Base-by-base conservation (phyloP, 1,140 invertebrate species). In the Vanessa atalanta region DNA sequence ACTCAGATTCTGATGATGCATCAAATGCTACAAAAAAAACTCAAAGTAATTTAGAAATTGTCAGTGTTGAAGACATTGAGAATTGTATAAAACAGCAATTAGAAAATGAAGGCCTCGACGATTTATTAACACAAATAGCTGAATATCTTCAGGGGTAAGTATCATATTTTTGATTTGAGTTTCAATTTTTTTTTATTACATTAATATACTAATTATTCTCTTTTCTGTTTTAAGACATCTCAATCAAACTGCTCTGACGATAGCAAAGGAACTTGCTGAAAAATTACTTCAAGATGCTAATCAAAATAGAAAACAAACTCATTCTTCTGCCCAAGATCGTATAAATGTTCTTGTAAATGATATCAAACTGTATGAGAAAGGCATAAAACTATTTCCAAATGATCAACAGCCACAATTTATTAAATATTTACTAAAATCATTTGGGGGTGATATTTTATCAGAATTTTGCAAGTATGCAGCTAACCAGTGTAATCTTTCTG, bases 351-450 rank as follows among this genome's bases (percentile, higher is more conserved):
- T 98, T 13, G 93, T 96, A 16, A 94, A 94, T 63, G 97, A 98
- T 85, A 95, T 98, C 47, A 94, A 95, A 76, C 91, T 98, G 20
- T 98, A 97, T 93, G 96, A 98, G 70, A 98, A 98, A 90, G 97
- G 97, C 7, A 92, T 98, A 0, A 98, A 97, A 87, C 88, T 94
- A 70, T 93, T 95, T 15, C 86, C 93, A 31, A 74, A 80, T 74
- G 88, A 95, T 61, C 89, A 94, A 60, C 96, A 97, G 86, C 50
- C 88, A 1, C 94, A 96, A 65, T 92, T 98, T 64, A 89, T 93
- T 0, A 97, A 97, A 87, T 97, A 98, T 92, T 88, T 99, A 26
- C 85, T 98, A 15, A 98, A 97, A 91, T 96, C 97, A 3, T 88
- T 97, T 57, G 97, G 96, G 51, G 94, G 95, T 64, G 98, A 99